A percentile compares a stretch with the other conserved stretches of the same genome.
These are phyloP conservation scores for Melanotaenia trifasciata DNA, from an alignment of 2,797 vertebrate species.

Conservation along the genomic window DNA sequence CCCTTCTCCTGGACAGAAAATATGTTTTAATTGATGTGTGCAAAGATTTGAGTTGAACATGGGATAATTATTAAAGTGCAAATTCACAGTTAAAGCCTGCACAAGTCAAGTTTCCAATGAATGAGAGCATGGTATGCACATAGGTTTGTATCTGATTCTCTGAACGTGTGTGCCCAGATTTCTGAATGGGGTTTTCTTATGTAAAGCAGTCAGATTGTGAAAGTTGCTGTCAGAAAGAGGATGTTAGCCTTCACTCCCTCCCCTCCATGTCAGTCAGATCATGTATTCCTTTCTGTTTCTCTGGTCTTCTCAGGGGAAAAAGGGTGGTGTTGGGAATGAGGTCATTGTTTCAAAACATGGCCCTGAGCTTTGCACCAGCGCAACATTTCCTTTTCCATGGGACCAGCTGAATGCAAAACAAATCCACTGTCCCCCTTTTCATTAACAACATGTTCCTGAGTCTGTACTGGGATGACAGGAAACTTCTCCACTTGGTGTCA, in stretches of 20 bases:
- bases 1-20: not conserved
- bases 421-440: constrained; percentile 11
- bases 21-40: not conserved
- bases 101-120: not conserved
- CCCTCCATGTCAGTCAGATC: constrained; percentile 35
- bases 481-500: constrained; percentile 32
- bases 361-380: constrained; percentile 50
- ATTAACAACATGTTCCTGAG: constrained; percentile 3
- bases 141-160: constrained; percentile 8
- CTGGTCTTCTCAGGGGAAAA: constrained; percentile 63
- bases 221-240: constrained; percentile 54
- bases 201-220: constrained; percentile 57
- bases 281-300: constrained; percentile 15
- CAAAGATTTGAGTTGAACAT: not conserved
- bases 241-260: constrained; percentile 41
- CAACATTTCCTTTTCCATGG: constrained; percentile 65
- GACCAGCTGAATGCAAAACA: constrained; percentile 28
- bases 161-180: constrained; percentile 36
- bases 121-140: constrained; percentile 14
- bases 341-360: constrained; percentile 76
- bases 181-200: constrained; percentile 60
- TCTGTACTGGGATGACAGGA: constrained; percentile 10
- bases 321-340: constrained; percentile 70
- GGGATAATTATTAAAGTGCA: not conserved
- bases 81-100: constrained; percentile 1